phyloP scores from a whole-genome alignment of 2,113 vertebrate genomes.

The Gila orcuttii region DNA sequence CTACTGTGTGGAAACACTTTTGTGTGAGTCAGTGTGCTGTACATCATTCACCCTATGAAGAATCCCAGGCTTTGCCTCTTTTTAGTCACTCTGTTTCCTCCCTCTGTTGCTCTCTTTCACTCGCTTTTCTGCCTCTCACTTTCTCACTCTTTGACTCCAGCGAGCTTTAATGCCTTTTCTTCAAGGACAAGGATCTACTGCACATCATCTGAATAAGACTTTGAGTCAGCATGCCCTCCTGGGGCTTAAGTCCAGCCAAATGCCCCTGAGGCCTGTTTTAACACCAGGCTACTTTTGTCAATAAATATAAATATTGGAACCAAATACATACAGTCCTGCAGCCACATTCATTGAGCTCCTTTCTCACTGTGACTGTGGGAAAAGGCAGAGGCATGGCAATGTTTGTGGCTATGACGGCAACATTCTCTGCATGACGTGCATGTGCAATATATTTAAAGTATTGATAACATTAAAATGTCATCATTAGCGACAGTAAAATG shows the following conservation, averaged over 20 bases:
- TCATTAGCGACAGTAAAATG: background rate
- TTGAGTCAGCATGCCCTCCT: conserved; percentile 69
- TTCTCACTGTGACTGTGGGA: background rate
- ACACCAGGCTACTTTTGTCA: conserved; percentile 69
- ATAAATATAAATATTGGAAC: conserved; percentile 74
- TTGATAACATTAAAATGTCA: background rate
- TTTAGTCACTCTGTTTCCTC: conserved; percentile 41
- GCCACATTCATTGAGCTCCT: conserved; percentile 58
- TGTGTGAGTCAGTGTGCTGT: conserved; percentile 64
- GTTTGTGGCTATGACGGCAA: background rate
- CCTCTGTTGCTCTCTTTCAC: conserved; percentile 47
- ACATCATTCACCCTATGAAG: conserved; percentile 64
- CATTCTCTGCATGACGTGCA: background rate
- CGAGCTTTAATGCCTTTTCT: conserved; percentile 75
- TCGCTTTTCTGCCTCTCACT: conserved; percentile 52
- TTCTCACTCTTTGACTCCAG: conserved; percentile 69
- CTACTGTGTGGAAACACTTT: conserved; percentile 68
- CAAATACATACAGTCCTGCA: conserved; percentile 63
- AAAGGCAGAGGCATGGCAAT: conserved; percentile 26
- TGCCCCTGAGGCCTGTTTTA: conserved; percentile 69
- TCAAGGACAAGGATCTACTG: conserved; percentile 75
- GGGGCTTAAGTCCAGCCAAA: conserved; percentile 69
- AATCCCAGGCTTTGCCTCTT: conserved; percentile 53
- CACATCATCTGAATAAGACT: conserved; percentile 77
- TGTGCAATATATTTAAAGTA: background rate